A percentile compares a stretch with the other conserved stretches of the same genome.
These are phyloP conservation scores for Corythoichthys intestinalis DNA, from an alignment of 2,113 vertebrate genomes.

Conservation along the genomic window DNA sequence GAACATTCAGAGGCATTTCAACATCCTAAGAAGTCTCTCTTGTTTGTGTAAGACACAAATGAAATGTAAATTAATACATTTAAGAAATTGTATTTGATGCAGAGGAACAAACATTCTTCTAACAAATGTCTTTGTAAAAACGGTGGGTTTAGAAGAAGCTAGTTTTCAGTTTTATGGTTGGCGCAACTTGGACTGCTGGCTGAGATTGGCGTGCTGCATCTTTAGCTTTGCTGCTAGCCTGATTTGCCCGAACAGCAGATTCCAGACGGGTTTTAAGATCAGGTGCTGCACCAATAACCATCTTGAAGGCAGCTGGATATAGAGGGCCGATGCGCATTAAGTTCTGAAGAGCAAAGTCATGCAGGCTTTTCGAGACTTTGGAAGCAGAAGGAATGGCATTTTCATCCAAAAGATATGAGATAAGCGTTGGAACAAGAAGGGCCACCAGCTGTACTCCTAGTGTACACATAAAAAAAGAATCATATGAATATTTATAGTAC, in stretches of 20 bases:
- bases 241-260: slow-evolving; percentile 90
- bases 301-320: slow-evolving; percentile 95
- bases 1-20: slow-evolving; percentile 48
- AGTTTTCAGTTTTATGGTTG: slow-evolving; percentile 98
- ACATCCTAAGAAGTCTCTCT: background rate
- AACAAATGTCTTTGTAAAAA: slow-evolving; percentile 18
- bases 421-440: slow-evolving; percentile 89
- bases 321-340: slow-evolving; percentile 96
- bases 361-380: slow-evolving; percentile 82
- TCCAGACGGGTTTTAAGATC: slow-evolving; percentile 92
- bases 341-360: slow-evolving; percentile 95
- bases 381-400: slow-evolving; percentile 83
- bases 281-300: slow-evolving; percentile 93
- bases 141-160: slow-evolving; percentile 83
- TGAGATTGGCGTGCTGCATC: slow-evolving; percentile 82
- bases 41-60: slow-evolving; percentile 19
- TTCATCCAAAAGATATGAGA: slow-evolving; percentile 95
- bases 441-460: slow-evolving; percentile 91
- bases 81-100: slow-evolving; percentile 18
- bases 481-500: background rate
- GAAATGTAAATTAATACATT: slow-evolving; percentile 47
- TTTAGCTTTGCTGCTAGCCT: slow-evolving; percentile 90
- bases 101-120: slow-evolving; percentile 8
- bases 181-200: slow-evolving; percentile 83
- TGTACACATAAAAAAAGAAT: slow-evolving; percentile 20